Evolutionary conservation across 2,797 vertebrate genomes (phyloP).

Genomic region (Numenius phaeopus): DNA sequence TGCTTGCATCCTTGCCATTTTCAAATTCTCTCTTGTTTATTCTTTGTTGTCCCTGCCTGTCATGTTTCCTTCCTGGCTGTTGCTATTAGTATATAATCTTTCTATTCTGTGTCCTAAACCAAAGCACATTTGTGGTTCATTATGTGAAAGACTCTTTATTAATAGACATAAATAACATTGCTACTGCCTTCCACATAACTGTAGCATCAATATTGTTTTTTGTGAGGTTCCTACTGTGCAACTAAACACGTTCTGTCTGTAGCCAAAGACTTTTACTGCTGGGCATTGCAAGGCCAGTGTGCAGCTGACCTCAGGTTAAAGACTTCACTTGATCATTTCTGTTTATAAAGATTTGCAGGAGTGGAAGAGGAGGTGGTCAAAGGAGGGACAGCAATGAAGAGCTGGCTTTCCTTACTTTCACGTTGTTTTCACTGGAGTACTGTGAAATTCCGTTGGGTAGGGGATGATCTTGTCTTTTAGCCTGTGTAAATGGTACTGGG

Average conservation of each 20-base stretch:
- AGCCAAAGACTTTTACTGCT: background rate
- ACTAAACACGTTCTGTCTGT: background rate
- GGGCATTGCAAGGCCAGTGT: background rate
- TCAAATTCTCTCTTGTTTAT: slow-evolving; percentile 40
- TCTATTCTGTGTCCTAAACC: background rate
- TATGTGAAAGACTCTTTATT: background rate
- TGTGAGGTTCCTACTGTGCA: background rate
- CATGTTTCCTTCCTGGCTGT: background rate
- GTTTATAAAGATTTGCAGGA: background rate
- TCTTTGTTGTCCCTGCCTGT: background rate
- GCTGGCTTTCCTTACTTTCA: background rate
- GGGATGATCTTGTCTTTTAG: background rate
- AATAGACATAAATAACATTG: background rate
- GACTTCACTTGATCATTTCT: background rate
- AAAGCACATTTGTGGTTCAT: background rate
- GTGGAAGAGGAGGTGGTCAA: background rate
- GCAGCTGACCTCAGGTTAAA: background rate
- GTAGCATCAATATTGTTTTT: background rate
- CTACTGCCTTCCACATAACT: background rate
- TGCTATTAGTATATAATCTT: background rate
- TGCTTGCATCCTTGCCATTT: slow-evolving; percentile 34
- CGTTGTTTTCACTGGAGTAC: background rate
- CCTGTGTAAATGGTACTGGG: background rate
- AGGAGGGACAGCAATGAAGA: background rate
- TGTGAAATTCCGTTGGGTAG: background rate